Base-by-base conservation (phyloP, 1,140 invertebrate species). In the Aethina tumida region DNA sequence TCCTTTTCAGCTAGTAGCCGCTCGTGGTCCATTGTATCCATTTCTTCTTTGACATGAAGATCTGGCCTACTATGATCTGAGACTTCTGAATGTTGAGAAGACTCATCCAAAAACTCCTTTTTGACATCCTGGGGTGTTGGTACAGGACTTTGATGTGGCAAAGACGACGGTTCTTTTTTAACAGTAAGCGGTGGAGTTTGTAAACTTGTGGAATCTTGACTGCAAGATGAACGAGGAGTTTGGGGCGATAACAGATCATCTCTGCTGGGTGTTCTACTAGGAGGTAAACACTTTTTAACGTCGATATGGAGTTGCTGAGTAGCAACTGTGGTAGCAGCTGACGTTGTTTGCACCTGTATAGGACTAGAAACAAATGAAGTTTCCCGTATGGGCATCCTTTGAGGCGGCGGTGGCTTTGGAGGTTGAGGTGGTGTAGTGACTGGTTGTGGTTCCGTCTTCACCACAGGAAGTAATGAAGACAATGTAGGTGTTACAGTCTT, bases 401-500 rank as follows among this genome's bases (percentile, higher is more conserved):
- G 41, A n/a, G 41, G 33, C 14, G 45, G 14, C 2, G 38, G 39
- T 17, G 31, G 30, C 22, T 18, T 43, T 31, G 24, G 16, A 3
- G 17, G 27, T 14, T 28, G 17, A 3, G 31, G 35, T 6, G 25
- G 31, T 28, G 62, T 27, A 37, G 50, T 27, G 43, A 39, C 15
- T 43, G 49, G 53, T 31, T 6, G 53, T 43, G 35, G 53, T 43
- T 49, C 59, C 35, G 39, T 52, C 49, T 46, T 62, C 37, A 47
- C 55, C 41, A 47, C 48, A 31, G 59, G 60, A 14, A 62, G 50
- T 40, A 67, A 63, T 0, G 66, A 59, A 7, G 68, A 63, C 22
- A 62, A 66, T 9, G 71, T 74, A 0, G 79, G 77, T 12, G 80
- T 74, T 1, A 80, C 73, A 1, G 81, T 80, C 29, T 77, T 67